Percentiles rank a stretch among this genome's conserved stretches.
Evolutionary conservation across 2,797 vertebrate species (phyloP).

Genomic region (Glossophaga mutica): DNA sequence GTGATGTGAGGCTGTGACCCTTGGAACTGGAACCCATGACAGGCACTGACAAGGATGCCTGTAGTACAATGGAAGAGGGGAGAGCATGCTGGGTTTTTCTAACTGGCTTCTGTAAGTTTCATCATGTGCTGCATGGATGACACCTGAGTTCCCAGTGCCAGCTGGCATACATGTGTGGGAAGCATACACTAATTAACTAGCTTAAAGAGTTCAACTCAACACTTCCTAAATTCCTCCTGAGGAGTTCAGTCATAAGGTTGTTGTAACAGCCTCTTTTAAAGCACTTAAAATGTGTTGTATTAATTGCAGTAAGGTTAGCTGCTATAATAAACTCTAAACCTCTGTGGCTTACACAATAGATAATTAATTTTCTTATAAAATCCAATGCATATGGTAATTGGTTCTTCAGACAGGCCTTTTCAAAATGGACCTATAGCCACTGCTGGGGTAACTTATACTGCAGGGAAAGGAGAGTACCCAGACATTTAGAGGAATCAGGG

Average conservation of each 20-base stretch:
- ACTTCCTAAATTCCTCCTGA: neutral
- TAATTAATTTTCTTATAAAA: neutral
- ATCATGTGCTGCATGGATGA: accelerated
- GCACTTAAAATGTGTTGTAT: neutral
- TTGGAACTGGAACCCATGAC: too few relatives aligned
- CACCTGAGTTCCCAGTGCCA: neutral
- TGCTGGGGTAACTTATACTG: neutral
- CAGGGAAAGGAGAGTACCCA: too few relatives aligned
- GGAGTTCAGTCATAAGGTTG: neutral
- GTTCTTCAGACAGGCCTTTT: neutral
- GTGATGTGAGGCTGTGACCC: accelerated
- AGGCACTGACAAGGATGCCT: neutral
- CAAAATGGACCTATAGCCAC: neutral
- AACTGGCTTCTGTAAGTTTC: too few relatives aligned
- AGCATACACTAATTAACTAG: neutral
- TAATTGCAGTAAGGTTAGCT: neutral
- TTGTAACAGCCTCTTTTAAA: neutral
- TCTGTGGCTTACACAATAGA: neutral
- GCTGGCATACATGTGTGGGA: neutral
- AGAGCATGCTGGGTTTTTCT: neutral
- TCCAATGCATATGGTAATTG: neutral
- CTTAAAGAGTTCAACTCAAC: neutral
- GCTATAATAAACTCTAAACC: neutral
- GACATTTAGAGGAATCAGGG: neutral
- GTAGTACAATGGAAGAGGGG: accelerated